Evolutionary conservation across 2,113 vertebrate genomes (phyloP).

Genomic region (Bagarius yarrelli): DNA sequence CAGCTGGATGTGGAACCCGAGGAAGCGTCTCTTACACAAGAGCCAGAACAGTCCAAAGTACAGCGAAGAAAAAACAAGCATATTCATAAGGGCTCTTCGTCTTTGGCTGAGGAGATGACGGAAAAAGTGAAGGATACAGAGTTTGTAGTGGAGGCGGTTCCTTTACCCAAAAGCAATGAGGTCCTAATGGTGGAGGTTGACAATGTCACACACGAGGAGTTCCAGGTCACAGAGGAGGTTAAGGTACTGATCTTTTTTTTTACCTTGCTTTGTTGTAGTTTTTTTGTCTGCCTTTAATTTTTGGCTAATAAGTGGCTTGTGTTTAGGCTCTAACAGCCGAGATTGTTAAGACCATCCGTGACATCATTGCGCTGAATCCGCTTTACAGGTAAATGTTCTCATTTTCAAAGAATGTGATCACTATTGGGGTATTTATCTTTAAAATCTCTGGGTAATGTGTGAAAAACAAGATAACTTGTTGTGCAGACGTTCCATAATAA

Average conservation of each 20-base stretch:
- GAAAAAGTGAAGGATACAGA: constrained; percentile 67
- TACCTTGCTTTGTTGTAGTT: neutral
- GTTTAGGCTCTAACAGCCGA: constrained; percentile 92
- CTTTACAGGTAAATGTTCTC: constrained; percentile 81
- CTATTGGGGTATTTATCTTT: neutral
- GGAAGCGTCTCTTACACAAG: constrained; percentile 38
- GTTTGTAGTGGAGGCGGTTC: constrained; percentile 59
- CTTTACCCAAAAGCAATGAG: constrained; percentile 61
- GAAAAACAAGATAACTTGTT: neutral
- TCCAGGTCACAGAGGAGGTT: constrained; percentile 93
- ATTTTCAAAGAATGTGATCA: neutral
- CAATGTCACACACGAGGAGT: constrained; percentile 90
- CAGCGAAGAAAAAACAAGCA: constrained; percentile 73
- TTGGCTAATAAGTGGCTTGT: neutral
- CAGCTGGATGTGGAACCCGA: constrained; percentile 71
- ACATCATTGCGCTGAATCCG: constrained; percentile 96
- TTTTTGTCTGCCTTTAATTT: neutral
- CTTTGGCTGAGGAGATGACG: constrained; percentile 58
- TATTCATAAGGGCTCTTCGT: constrained; percentile 69
- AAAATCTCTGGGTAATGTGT: neutral
- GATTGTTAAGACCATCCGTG: constrained; percentile 97
- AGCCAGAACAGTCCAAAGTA: constrained; percentile 65
- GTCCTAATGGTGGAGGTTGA: constrained; percentile 97
- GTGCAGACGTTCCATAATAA: neutral
- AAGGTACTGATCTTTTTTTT: constrained; percentile 73